A percentile compares a stretch with the other conserved stretches of the same genome.
These are phyloP conservation scores for Chymomyza costata DNA, from an alignment of 1,140 invertebrate species.

Conservation along the genomic window DNA sequence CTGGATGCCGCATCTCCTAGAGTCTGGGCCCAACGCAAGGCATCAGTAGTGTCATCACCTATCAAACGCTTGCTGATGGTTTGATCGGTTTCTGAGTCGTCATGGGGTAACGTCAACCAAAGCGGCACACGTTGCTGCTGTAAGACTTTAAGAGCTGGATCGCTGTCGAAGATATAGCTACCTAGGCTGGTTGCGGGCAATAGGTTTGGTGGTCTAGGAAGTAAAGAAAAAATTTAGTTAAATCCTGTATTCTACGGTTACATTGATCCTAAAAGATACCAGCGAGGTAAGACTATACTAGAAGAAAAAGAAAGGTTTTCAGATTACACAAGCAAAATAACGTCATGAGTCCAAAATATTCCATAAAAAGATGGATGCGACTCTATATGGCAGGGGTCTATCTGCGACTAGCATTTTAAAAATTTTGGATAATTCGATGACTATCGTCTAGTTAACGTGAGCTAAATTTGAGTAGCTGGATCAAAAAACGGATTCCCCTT, in stretches of 20 bases:
- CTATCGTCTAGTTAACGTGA: no score
- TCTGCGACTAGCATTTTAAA: no score
- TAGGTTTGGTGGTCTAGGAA: conserved; percentile 44
- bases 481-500: no score
- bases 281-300: no score
- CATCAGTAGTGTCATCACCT: conserved; percentile 53
- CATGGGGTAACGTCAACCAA: conserved; percentile 59
- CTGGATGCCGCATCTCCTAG: conserved; percentile 65
- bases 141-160: conserved; percentile 49
- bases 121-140: conserved; percentile 53
- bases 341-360: no score
- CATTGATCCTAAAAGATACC: no score
- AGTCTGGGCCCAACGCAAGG: conserved; percentile 65
- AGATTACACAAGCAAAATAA: no score
- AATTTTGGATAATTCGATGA: no score
- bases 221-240: background rate
- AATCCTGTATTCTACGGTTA: background rate
- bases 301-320: no score
- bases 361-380: no score
- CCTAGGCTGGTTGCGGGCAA: conserved; percentile 46
- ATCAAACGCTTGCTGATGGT: conserved; percentile 29
- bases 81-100: conserved; percentile 12
- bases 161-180: conserved; percentile 58
- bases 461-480: no score
- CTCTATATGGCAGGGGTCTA: no score